phyloP scores from a whole-genome alignment of 2,797 vertebrate species.

The Gymnodraco acuticeps region DNA sequence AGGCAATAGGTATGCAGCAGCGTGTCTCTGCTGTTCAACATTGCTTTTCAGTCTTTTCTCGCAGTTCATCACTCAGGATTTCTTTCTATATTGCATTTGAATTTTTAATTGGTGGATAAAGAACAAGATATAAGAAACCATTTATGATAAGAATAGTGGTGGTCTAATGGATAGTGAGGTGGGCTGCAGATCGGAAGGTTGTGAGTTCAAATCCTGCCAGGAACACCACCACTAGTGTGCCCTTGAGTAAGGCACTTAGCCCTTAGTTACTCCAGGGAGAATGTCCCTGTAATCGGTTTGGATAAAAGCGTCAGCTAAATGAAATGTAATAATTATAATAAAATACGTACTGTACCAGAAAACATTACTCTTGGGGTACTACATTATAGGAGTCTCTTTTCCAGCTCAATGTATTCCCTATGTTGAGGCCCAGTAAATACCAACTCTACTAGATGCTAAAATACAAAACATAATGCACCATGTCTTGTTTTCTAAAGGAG shows the following conservation, averaged over 20 bases:
- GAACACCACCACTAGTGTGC: no score
- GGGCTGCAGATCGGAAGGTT: no score
- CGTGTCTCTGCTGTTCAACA: neutral
- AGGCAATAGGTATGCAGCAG: constrained; percentile 16
- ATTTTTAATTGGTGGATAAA: neutral
- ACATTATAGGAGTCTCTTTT: neutral
- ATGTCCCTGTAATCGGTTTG: no score
- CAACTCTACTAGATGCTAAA: neutral
- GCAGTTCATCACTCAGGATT: neutral
- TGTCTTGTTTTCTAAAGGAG: neutral
- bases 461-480: neutral
- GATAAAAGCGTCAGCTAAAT: no score
- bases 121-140: neutral
- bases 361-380: neutral
- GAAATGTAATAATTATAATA: no score
- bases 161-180: no score
- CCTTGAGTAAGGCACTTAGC: no score
- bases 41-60: neutral
- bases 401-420: neutral
- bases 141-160: no score
- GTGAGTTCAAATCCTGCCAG: no score
- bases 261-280: no score
- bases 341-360: neutral
- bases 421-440: neutral
- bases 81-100: neutral